Base-by-base conservation (phyloP, 2,113 vertebrate species). In the Oryzias celebensis region DNA sequence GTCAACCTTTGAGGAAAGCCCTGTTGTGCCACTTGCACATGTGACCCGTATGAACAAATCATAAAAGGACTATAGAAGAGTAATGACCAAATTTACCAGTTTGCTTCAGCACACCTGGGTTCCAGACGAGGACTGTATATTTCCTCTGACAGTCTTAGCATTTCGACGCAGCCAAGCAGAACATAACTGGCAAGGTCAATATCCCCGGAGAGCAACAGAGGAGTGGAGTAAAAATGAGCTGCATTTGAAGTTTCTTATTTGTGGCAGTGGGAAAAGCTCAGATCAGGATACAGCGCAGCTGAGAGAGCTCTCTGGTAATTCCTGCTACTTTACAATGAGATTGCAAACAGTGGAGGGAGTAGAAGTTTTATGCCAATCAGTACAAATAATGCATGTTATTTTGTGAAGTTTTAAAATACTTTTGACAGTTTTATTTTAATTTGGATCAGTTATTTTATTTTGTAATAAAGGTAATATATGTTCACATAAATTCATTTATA, bases 11-110 rank as follows among this genome's bases (percentile, higher is more conserved):
- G 69, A 64, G 36, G 69, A 66, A 75, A 81, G 85, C 65, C 76
- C 75, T 52, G 64, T 73, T 66, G 81, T 56, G 81, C 67, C 64
- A 16, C 52, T 36, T 52, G 58, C 75, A 71, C 75, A 81, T 69
- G 68, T 75, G 86, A 85, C 85, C 86, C 82, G 53, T 73, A 71
- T 20, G 74, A 83, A 67, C 49, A 49, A 84, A 82, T 82, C 82
- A 73, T 83, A 84, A 83, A 87, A 78, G 71, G 81, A 70, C 83
- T 74, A 87, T 90, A 85, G 68, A 82, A 76, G 82, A 90, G 81
- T 87, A 89, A 90, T 90, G 88, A 89, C 76, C 83, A 88, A 84
- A 89, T 88, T 87, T 86, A 90, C 87, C 88, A 86, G 82, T 87
- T 86, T 83, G 75, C 81, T 80, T 84, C 79, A 41, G 78, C 86